Percentiles rank a stretch among this genome's conserved stretches.
Evolutionary conservation across 2,888 invertebrate species (phyloP).

Genomic region (Leptarthrus brevirostris): DNA sequence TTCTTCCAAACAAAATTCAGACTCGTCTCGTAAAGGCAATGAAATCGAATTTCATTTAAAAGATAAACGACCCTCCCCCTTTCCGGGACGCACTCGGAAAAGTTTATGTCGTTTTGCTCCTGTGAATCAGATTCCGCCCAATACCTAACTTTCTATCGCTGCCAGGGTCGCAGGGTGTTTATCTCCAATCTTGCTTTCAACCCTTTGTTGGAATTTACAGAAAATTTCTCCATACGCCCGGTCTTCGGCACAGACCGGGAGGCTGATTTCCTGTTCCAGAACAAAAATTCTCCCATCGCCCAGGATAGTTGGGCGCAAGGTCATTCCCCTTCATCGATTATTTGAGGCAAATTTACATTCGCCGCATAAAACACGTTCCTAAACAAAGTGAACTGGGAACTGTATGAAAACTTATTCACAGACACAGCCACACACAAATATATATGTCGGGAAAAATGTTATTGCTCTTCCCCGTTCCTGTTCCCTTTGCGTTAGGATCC

Average conservation of each 20-base stretch:
- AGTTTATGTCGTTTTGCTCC: constrained; percentile 3
- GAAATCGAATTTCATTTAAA: constrained; percentile 31
- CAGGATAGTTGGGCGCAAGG: constrained; percentile 15
- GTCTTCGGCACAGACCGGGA: not conserved
- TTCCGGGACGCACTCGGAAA: not conserved
- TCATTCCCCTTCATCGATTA: constrained; percentile 49
- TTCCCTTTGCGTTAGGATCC: not conserved
- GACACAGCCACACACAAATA: not conserved
- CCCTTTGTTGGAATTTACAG: constrained; percentile 17
- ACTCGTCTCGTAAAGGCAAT: constrained; percentile 5
- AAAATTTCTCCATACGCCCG: not conserved
- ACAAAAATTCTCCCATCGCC: not conserved
- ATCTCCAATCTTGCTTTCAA: constrained; percentile 34
- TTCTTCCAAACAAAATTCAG: not conserved
- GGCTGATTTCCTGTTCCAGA: not conserved
- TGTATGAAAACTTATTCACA: constrained; percentile 2
- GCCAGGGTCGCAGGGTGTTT: constrained; percentile 1
- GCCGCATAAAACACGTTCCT: constrained; percentile 17
- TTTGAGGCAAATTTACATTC: constrained; percentile 33
- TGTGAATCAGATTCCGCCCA: not conserved
- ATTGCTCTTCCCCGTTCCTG: no score
- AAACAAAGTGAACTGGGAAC: not conserved
- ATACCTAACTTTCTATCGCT: not conserved
- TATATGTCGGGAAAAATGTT: not conserved
- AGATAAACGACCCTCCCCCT: constrained; percentile 9